Base-by-base conservation (phyloP, 2,888 invertebrate species). In the Diarsia rubi region DNA sequence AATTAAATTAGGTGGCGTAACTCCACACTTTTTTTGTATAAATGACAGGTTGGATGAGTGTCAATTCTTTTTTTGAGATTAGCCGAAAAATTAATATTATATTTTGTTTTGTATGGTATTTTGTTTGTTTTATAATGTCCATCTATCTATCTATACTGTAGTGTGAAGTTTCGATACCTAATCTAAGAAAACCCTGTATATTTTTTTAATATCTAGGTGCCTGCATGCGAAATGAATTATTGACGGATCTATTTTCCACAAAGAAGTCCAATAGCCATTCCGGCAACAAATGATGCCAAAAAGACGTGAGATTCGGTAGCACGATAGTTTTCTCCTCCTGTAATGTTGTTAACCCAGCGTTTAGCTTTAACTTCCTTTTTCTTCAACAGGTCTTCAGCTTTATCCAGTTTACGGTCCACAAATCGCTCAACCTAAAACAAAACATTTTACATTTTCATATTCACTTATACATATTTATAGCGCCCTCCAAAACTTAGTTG, bases 301-400 rank as follows among this genome's bases (percentile, higher is more conserved):
- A 98, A 98, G 82, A 98, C 97, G 89, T 98, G 98, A 64, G 98
- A 97, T 94, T 98, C 98, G 85, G 98, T 98, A 67, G 98, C 95
- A 91, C 97, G 97, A 90, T 97, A 97, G 73, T 97, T 94, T 37
- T 97, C 97, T 85, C 98, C 98, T 44, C 97, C 97, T 85, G 97
- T 97, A 64, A 98, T 92, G 83, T 97, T 97, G 78, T 97, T 97
- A 89, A 98, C 98, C 98, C 98, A 98, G 90, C 97, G 97, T 89
- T 97, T 98, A 21, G 98, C 98, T 92, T 97, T 97, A 72, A 96
- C 95, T 93, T 98, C 97, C 86, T 98, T 98, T 89, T 97, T 97
- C 94, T 97, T 98, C 81, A 98, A 88, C 77, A 97, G 90, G 87
- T 97, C 97, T 94, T 98, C 98, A 72, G 98, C 98, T 95, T 98